Percentiles rank a stretch among this genome's conserved stretches.
These are phyloP conservation scores for Allobates femoralis DNA, from an alignment of 2,797 vertebrate genomes.

Conservation along the genomic window DNA sequence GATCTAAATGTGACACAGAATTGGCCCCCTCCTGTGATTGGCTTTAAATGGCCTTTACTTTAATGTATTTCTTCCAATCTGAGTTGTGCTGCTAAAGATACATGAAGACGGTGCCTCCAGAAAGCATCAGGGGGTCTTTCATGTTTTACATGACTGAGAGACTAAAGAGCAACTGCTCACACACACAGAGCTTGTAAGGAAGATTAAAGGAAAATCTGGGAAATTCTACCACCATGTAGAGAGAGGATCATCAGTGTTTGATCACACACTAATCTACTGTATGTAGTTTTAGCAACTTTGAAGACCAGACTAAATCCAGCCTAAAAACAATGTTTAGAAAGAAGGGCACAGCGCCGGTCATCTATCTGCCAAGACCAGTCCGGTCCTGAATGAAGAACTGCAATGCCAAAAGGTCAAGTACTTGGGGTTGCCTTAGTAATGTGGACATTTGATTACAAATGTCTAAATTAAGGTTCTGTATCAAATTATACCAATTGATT, in stretches of 20 bases:
- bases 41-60: background rate
- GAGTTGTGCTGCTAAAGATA: slow-evolving; percentile 24
- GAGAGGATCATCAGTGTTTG: background rate
- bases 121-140: slow-evolving; percentile 37
- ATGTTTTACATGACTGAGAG: slow-evolving; percentile 3
- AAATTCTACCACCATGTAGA: background rate
- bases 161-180: slow-evolving; percentile 11
- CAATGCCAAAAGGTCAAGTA: background rate
- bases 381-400: background rate
- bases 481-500: background rate
- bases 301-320: background rate
- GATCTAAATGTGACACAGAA: slow-evolving; percentile 25
- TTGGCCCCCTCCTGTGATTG: background rate
- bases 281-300: background rate
- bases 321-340: background rate
- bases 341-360: background rate
- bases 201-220: background rate
- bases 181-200: background rate
- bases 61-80: slow-evolving; percentile 12
- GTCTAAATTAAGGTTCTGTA: no score
- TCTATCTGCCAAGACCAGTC: background rate
- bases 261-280: background rate
- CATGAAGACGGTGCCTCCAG: background rate
- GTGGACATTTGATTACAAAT: no score
- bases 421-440: no score